Evolutionary conservation across 2,113 vertebrate genomes (phyloP).

Genomic region (Poecile atricapillus): DNA sequence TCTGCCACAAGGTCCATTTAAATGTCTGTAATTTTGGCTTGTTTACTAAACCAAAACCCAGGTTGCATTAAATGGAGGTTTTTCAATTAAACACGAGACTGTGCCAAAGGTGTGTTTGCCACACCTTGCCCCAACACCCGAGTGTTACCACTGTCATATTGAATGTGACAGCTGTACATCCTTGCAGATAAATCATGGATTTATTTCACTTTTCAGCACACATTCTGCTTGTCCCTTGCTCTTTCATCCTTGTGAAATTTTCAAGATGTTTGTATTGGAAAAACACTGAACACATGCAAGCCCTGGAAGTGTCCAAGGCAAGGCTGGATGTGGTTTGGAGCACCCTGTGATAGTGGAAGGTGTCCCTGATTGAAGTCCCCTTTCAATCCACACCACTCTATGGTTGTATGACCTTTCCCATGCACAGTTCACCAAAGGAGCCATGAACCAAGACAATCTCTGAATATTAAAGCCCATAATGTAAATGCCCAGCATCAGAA

Average conservation of each 20-base stretch:
- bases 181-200: neutral
- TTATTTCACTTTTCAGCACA: neutral
- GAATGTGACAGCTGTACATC: neutral
- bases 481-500: neutral
- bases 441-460: neutral
- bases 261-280: neutral
- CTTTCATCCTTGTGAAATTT: neutral
- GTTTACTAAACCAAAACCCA: neutral
- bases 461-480: neutral
- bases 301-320: neutral
- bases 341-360: neutral
- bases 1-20: neutral
- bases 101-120: neutral
- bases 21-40: neutral
- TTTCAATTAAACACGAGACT: neutral
- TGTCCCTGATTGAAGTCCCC: neutral
- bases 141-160: rapidly evolving
- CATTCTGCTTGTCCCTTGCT: neutral
- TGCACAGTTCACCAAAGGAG: neutral
- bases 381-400: neutral
- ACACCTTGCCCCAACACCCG: neutral
- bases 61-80: neutral
- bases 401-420: neutral
- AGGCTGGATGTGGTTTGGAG: neutral
- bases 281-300: neutral